Base-by-base conservation (phyloP, 1,140 invertebrate species). In the Mercenaria mercenaria region DNA sequence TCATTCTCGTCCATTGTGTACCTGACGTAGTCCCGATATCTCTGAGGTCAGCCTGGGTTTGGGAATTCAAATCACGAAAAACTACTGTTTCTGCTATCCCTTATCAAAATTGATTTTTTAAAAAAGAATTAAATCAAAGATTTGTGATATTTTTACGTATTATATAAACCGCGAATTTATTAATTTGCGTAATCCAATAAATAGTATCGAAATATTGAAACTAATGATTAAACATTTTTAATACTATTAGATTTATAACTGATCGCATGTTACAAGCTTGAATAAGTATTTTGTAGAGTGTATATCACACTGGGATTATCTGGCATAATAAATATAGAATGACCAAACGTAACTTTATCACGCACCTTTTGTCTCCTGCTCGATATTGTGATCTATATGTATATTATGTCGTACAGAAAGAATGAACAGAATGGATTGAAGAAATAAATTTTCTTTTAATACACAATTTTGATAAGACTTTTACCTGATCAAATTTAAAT, bases 241-340 rank as follows among this genome's bases (percentile, higher is more conserved):
- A 39, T 72, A 32, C 26, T 79, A 52, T 32, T 34, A 37, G 8
- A 79, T 52, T 52, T 72, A 72, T 72, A 72, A 72, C 37, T 39
- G 67, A 72, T 72, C 67, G 32, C 29, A 20, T 56, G 56, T 79
- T 79, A 59, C 34, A 79, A 32, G 47, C 76, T 37, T 79, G 43
- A 56, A 32, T 52, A 56, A 34, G 26, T 79, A 52, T 23, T 39
- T 79, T 79, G 47, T 79, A 26, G 50, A 56, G 43, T 79, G 76
- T 79, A 56, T 79, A 79, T 79, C 43, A 79, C 76, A 79, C 76
- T 37, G 29, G 47, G 20, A 56, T 56, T 59, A 79, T 56, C 26
- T 79, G 32, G 2, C 34, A 29, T 34, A 79, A 52, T 59, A 56
- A 79, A 79, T 79, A 79, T 52, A 39, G 32, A 72, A 72, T 72